Base-by-base conservation (phyloP, 2,888 invertebrate genomes). In the Netelia inedita region DNA sequence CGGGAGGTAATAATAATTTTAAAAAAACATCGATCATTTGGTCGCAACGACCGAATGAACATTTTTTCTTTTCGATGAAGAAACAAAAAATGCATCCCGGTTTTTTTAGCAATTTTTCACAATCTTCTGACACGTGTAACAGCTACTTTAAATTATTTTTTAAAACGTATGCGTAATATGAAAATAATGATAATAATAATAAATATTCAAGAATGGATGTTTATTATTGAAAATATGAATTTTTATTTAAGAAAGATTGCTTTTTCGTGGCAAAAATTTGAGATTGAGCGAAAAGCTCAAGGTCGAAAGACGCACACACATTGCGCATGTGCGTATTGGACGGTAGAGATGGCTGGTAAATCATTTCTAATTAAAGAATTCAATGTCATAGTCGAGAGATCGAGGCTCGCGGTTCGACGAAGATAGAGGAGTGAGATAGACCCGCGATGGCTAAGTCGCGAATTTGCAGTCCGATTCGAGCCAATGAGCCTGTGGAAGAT, bases 341-440 rank as follows among this genome's bases (percentile, higher is more conserved):
- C 59, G 59, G 50, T 46, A 82, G 74, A 59, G 71, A 68, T 73
- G 35, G 41, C 69, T 79, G 53, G 69, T 85, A 75, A 85, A 82
- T 21, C 73, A 75, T 69, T 84, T 88, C 89, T 89, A 90, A 89
- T 89, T 89, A 89, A 89, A 89, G 89, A 89, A 88, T 89, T 88
- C 88, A 89, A 89, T 88, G 89, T 84, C 89, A 86, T 71, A 66
- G 78, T 71, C 76, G 43, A 55, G 43, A 55, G 16, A 53, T 23
- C 41, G 63, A 59, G 35, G 43, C 65, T 53, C 28, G 68, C 63
- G 16, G 71, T 63, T 41, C 46, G 55, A 68, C 16, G 16, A 21
- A 16, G 53, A 57, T 74, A 43, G 50, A 57, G 14, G 63, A 59
- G 19, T 14, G 50, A 61, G 35, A 14, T 46, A 19, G 19, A 11